A percentile compares a stretch with the other conserved stretches of the same genome.
phyloP scores from a whole-genome alignment of 37 sponge, comb jelly and placozoan genomes.

The Haliclona indistincta region DNA sequence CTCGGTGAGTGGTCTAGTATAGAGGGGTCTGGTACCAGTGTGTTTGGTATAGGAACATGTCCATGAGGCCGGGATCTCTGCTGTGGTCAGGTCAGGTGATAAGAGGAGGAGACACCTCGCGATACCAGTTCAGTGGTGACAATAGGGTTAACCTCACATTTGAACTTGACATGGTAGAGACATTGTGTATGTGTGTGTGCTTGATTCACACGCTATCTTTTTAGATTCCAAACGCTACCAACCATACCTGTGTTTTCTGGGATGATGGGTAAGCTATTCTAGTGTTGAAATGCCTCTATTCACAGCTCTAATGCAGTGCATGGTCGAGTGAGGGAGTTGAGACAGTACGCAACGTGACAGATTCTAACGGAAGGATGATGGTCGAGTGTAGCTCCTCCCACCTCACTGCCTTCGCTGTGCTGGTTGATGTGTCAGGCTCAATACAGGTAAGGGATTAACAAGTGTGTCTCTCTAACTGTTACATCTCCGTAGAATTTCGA shows the following conservation, averaged over 20 bases:
- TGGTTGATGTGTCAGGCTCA: conserved; percentile 46
- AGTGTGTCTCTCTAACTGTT: no score
- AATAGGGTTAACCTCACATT: not conserved
- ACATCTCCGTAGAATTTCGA: not conserved
- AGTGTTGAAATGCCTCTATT: not conserved
- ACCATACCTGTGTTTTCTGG: not conserved
- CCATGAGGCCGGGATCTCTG: not conserved
- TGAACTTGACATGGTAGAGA: not conserved
- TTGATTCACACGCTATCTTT: not conserved
- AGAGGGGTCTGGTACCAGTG: no score
- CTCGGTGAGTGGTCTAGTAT: not conserved
- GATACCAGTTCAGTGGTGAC: no score
- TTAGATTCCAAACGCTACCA: not conserved
- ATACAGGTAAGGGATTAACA: no score
- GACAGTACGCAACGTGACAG: not conserved
- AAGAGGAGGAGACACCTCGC: no score
- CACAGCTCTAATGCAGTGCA: not conserved
- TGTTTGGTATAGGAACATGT: not conserved
- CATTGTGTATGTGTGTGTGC: no score
- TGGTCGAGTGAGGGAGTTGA: not conserved
- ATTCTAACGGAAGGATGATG: not conserved
- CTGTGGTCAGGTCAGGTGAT: conserved; percentile 13
- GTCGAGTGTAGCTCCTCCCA: conserved; percentile 47
- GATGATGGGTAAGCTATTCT: not conserved
- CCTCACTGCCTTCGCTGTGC: conserved; percentile 69